Percentiles rank a stretch among this genome's conserved stretches.
Evolutionary conservation across 2,888 invertebrate species (phyloP).

Genomic region (Frankliniella intonsa): DNA sequence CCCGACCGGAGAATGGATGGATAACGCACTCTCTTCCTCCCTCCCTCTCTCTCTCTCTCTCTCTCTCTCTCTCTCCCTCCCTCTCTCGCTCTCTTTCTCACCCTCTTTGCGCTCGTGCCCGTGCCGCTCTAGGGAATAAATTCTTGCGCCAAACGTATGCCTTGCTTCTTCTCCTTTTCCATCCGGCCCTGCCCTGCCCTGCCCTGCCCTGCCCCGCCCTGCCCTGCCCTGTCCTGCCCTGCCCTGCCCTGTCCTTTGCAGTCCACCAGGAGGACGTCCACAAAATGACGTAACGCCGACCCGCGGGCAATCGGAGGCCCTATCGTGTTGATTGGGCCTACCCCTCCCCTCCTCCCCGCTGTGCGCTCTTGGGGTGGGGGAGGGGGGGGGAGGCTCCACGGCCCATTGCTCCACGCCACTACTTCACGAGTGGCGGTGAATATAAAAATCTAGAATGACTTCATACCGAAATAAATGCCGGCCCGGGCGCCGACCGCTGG

Average conservation of each 20-base stretch:
- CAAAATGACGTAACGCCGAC: no score
- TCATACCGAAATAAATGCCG: constrained; percentile 24
- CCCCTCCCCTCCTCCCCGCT: not conserved
- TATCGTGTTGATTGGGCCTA: not conserved
- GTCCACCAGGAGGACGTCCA: no score
- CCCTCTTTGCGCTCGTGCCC: not conserved
- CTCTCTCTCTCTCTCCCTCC: constrained; percentile 1
- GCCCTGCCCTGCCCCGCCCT: no score
- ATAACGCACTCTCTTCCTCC: not conserved
- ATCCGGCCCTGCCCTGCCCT: no score
- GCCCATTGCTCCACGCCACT: not conserved
- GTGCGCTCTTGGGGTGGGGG: not conserved
- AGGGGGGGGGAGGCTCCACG: not conserved
- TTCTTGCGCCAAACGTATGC: not conserved
- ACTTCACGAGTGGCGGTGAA: constrained; percentile 2
- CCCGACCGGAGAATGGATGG: not conserved
- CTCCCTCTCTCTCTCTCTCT: not conserved
- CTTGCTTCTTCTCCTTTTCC: not conserved
- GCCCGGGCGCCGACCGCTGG: not conserved
- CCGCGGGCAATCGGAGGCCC: no score
- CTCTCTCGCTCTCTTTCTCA: not conserved
- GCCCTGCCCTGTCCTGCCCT: no score
- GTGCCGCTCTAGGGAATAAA: not conserved
- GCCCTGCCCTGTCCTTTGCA: no score
- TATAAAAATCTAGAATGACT: constrained; percentile 20